Conservation (phyloP, 2,113 vertebrate genomes). For the Philantomba maxwellii region DNA sequence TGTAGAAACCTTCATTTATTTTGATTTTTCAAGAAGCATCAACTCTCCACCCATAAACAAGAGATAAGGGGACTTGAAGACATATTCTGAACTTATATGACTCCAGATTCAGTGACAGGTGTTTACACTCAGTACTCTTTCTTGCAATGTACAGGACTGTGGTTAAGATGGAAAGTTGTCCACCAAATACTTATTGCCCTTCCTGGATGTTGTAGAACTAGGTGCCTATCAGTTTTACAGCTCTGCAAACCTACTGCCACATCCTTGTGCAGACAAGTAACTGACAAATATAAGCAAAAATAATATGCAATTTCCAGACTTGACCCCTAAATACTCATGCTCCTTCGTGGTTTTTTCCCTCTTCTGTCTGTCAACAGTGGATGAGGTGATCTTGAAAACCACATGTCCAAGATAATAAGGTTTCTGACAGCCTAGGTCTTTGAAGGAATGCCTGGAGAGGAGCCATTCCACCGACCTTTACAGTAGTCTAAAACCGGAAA, state of each 20-base stretch:
- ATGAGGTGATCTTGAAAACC: neutral
- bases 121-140: neutral
- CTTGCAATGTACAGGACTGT: too few relatives aligned
- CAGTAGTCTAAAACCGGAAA: neutral
- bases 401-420: neutral
- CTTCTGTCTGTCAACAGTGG: neutral
- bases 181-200: neutral
- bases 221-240: neutral
- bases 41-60: neutral
- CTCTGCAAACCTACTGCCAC: neutral
- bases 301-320: neutral
- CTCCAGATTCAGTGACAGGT: neutral
- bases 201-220: neutral
- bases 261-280: neutral
- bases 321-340: accelerated
- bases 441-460: neutral
- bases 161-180: neutral
- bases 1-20: neutral
- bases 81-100: neutral
- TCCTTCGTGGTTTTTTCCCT: neutral
- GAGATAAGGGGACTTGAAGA: neutral
- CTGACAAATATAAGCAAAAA: neutral
- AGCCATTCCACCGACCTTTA: neutral
- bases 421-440: neutral
- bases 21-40: neutral